phyloP scores from a whole-genome alignment of 92 coral and sea anemone genomes.

The Nematostella vectensis region DNA sequence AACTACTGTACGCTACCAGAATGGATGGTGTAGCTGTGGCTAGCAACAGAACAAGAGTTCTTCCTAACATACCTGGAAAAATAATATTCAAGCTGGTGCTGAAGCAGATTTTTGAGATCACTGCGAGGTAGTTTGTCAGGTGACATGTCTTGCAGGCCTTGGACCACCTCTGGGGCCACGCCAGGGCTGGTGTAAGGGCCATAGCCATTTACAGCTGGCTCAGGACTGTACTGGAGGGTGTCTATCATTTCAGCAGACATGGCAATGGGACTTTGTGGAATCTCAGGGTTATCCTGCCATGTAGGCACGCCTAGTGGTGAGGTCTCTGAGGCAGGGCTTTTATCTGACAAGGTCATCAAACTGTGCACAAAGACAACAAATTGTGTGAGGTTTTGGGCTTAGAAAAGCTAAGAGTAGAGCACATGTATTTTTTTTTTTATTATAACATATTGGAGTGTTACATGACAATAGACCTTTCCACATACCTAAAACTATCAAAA shows the following conservation, averaged over 20 bases:
- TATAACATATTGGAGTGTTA: too few relatives aligned
- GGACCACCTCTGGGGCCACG: slow-evolving; percentile 36
- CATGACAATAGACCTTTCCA: too few relatives aligned
- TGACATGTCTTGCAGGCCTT: slow-evolving; percentile 39
- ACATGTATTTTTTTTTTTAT: too few relatives aligned
- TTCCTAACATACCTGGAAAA: slow-evolving; percentile 64
- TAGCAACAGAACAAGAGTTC: not conserved
- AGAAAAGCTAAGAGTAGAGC: too few relatives aligned
- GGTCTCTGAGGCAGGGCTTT: slow-evolving; percentile 35
- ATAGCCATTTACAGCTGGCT: slow-evolving; percentile 50
- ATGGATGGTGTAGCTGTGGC: too few relatives aligned
- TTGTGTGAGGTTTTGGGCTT: too few relatives aligned
- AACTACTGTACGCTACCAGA: too few relatives aligned
- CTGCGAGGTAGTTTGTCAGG: slow-evolving; percentile 66
- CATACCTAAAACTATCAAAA: slow-evolving; percentile 56
- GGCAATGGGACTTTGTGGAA: slow-evolving; percentile 17
- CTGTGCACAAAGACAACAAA: slow-evolving; percentile 24
- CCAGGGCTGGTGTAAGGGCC: slow-evolving; percentile 42
- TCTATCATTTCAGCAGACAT: slow-evolving; percentile 33
- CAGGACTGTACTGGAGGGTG: slow-evolving; percentile 72
- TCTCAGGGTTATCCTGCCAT: slow-evolving; percentile 54
- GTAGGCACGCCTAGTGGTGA: slow-evolving; percentile 24
- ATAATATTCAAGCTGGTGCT: slow-evolving; percentile 83
- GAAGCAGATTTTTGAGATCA: slow-evolving; percentile 66
- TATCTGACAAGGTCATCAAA: slow-evolving; percentile 52